A percentile compares a stretch with the other conserved stretches of the same genome.
phyloP scores from a whole-genome alignment of 2,888 invertebrate genomes.

The Plebejus melissa region DNA sequence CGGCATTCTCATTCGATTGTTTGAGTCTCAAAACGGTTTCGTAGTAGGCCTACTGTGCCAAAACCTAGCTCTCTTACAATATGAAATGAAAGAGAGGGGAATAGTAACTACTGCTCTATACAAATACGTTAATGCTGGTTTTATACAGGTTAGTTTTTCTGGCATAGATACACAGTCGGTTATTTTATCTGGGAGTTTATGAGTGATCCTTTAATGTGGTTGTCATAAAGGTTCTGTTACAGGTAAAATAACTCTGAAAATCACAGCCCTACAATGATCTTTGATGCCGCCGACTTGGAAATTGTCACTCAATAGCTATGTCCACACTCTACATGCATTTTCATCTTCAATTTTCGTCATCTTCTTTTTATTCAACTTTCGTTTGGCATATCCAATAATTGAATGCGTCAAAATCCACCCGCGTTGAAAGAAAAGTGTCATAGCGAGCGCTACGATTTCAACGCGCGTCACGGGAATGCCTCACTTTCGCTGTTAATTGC shows the following conservation, averaged over 20 bases:
- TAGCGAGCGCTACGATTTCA: too few species aligned
- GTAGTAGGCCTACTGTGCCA: too few species aligned
- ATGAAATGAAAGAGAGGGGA: background rate
- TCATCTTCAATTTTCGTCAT: too few species aligned
- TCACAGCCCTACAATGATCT: background rate
- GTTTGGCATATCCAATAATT: too few species aligned
- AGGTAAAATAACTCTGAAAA: background rate
- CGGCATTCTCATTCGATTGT: too few species aligned
- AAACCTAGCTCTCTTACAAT: background rate
- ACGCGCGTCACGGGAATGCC: too few species aligned
- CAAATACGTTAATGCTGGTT: background rate
- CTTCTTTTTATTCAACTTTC: too few species aligned
- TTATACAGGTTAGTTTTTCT: conserved; percentile 13
- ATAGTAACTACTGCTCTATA: background rate
- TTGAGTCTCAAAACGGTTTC: too few species aligned
- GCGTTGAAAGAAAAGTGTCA: too few species aligned
- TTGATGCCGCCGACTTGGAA: background rate
- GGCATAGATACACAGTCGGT: background rate
- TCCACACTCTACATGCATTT: too few species aligned
- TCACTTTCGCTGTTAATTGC: too few species aligned
- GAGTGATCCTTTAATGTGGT: background rate
- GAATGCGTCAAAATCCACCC: too few species aligned
- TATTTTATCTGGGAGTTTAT: background rate
- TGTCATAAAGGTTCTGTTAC: background rate
- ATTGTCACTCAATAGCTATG: background rate